Evolutionary conservation across 2,888 invertebrate species (phyloP), one percentile per base, ranked within the genome.

Genomic region (Teleogryllus oceanicus): DNA sequence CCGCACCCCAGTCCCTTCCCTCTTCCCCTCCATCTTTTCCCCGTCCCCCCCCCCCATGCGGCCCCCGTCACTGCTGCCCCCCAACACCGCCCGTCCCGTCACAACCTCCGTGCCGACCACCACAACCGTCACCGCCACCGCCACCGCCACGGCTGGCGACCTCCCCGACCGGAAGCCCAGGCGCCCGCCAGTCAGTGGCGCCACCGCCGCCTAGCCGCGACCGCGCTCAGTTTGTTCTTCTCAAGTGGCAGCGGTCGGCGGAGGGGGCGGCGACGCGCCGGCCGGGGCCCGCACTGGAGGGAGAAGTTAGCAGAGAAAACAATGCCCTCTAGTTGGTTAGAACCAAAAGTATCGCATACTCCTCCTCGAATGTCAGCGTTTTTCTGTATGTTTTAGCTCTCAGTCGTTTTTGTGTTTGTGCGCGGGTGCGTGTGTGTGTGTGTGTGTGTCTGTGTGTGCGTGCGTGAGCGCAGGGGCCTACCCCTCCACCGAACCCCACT

Each of bases 261-360:
- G 62, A 62, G 62, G n/a, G 16, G 62, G 11, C 16, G 2, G 16
- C 62, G 18, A 2, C 13, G 13, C 62, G 62, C 13, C 16, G 62
- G 3, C 3, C 13, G 2, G 13, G 62, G 62, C 3, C 13, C n/a
- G 62, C 62, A 12, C 16, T 13, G n/a, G 62, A n/a, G 62, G n/a
- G 13, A 18, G 62, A 62, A 62, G 62, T 62, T 62, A 62, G 62
- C 62, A 62, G 62, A 62, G 62, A 62, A 62, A 62, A 62, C 62
- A 62, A 62, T 62, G 13, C 62, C 62, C n/a, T 62, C 62, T 62
- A 62, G 62, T 62, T 62, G 62, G 62, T 62, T n/a, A 62, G 62
- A 62, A 62, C 62, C 62, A 62, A 62, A 62, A 62, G 62, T 62
- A 62, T 62, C 62, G 62, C 62, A 62, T 62, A n/a, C 62, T 62